Conservation (phyloP, 2,113 vertebrate genomes). For the Azemiops feae region DNA sequence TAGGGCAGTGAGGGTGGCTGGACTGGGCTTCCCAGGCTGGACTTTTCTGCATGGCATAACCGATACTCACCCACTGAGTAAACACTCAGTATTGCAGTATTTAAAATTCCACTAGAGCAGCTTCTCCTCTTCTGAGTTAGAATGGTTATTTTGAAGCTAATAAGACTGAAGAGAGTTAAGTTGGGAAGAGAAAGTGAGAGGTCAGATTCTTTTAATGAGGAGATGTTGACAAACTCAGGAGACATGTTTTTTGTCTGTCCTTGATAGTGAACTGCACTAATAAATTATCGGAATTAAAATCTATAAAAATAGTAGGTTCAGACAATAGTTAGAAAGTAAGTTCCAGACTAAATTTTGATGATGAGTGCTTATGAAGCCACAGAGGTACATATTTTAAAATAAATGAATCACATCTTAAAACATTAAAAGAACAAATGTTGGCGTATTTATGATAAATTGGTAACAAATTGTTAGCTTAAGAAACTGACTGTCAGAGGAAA, state of each 20-base stretch:
- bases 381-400: background rate
- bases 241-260: background rate
- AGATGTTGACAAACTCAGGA: background rate
- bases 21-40: background rate
- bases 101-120: background rate
- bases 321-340: background rate
- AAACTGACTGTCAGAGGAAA: conserved; percentile 29
- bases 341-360: background rate
- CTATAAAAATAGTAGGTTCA: background rate
- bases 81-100: background rate
- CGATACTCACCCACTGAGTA: background rate
- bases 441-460: conserved; percentile 26
- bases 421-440: conserved; percentile 30
- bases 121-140: background rate
- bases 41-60: background rate
- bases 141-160: background rate
- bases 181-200: background rate
- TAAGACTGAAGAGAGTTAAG: too few relatives aligned
- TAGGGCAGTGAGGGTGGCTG: background rate
- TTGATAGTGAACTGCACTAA: background rate
- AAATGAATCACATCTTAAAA: conserved; percentile 7
- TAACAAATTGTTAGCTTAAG: conserved; percentile 33
- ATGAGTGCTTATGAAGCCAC: background rate
- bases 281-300: background rate
- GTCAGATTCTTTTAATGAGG: background rate